A percentile compares a stretch with the other conserved stretches of the same genome.
phyloP scores from a whole-genome alignment of 2,113 vertebrate species.

The Gambusia holbrooki region DNA sequence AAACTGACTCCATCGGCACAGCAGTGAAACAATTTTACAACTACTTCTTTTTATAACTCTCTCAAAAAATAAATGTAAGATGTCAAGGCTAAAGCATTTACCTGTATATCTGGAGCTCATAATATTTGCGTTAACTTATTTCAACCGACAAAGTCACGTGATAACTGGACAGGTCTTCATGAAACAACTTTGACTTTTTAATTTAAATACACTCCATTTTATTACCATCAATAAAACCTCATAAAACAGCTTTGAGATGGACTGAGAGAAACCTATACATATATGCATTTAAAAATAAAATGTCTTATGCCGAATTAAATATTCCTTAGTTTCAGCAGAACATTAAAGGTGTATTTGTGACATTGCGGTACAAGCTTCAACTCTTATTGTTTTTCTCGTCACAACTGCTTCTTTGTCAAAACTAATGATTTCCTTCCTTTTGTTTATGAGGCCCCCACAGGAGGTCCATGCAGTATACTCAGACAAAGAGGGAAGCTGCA shows the following conservation, averaged over 20 bases:
- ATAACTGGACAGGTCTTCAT: too few species aligned
- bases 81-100: too few species aligned
- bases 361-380: constrained; percentile 27
- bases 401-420: constrained; percentile 56
- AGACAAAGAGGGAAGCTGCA: constrained; percentile 12
- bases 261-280: not conserved
- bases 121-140: too few species aligned
- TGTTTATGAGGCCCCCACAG: constrained; percentile 29
- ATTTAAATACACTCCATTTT: not conserved
- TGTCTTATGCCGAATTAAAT: not conserved
- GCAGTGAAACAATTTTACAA: too few species aligned
- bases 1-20: too few species aligned
- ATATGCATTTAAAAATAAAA: not conserved
- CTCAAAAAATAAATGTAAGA: too few species aligned
- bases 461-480: constrained; percentile 20
- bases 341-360: constrained; percentile 22
- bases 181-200: too few species aligned
- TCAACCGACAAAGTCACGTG: too few species aligned
- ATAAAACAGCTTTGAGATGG: not conserved
- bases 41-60: too few species aligned
- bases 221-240: not conserved
- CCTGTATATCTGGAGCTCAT: too few species aligned
- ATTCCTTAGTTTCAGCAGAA: not conserved
- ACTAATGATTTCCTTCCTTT: constrained; percentile 58
- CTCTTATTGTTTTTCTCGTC: constrained; percentile 46